These are phyloP conservation scores for Embiotoca jacksoni DNA, from an alignment of 2,113 vertebrate genomes.

Conservation along the genomic window DNA sequence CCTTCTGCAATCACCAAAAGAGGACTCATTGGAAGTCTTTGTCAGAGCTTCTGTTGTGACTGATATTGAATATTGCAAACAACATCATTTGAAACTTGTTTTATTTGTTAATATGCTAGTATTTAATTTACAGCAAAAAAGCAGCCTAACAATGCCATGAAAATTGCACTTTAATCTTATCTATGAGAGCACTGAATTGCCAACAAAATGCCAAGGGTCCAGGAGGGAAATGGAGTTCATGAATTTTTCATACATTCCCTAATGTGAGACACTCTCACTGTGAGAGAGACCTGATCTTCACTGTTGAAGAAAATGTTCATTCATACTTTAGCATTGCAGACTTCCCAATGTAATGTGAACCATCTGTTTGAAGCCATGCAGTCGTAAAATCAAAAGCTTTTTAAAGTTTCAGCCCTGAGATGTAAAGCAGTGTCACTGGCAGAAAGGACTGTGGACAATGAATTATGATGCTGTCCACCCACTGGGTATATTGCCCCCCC, in stretches of 20 bases:
- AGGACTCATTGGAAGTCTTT: neutral
- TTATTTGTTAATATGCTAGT: conserved; percentile 7
- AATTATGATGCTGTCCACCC: neutral
- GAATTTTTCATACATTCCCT: conserved; percentile 62
- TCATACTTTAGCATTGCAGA: conserved; percentile 49
- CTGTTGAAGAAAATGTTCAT: conserved; percentile 51
- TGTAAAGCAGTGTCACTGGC: conserved; percentile 3
- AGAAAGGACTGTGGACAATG: neutral
- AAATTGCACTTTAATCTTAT: conserved; percentile 37
- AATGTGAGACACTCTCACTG: conserved; percentile 57
- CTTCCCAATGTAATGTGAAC: conserved; percentile 23
- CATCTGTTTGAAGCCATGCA: conserved; percentile 20
- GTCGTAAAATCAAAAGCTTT: conserved; percentile 26
- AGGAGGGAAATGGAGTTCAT: conserved; percentile 50
- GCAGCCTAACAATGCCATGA: neutral
- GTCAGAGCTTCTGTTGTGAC: neutral
- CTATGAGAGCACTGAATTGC: conserved; percentile 42
- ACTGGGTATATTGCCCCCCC: neutral
- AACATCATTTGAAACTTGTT: too few species aligned
- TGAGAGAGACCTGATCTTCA: conserved; percentile 23
- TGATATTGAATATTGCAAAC: neutral
- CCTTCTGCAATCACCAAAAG: neutral
- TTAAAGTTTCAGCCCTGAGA: neutral
- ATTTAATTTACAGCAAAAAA: conserved; percentile 21
- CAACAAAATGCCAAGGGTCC: conserved; percentile 61